Evolutionary conservation across 2,888 invertebrate species (phyloP).

Genomic region (Machimus rusticus): DNA sequence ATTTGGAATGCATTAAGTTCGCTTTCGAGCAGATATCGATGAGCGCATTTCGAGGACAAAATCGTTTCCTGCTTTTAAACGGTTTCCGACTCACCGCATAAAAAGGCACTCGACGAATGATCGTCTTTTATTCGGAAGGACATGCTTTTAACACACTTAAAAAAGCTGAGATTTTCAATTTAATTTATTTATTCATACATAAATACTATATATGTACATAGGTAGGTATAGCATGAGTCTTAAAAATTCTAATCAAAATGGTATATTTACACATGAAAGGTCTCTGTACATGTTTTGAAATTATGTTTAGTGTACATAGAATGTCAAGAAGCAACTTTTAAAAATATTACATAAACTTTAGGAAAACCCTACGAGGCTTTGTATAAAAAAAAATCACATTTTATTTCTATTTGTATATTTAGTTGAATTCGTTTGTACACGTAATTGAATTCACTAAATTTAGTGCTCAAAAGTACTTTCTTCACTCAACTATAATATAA

Average conservation of each 20-base stretch:
- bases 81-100: neutral
- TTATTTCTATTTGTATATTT: too few relatives aligned
- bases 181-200: neutral
- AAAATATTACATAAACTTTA: too few relatives aligned
- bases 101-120: neutral
- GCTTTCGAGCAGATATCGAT: constrained; percentile 3
- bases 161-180: neutral
- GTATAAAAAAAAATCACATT: too few relatives aligned
- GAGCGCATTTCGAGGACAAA: constrained; percentile 9
- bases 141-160: neutral
- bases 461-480: too few relatives aligned
- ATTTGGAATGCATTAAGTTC: constrained; percentile 28
- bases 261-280: neutral
- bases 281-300: too few relatives aligned
- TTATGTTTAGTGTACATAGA: too few relatives aligned
- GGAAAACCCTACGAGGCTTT: too few relatives aligned
- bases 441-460: too few relatives aligned
- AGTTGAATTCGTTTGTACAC: too few relatives aligned
- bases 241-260: neutral
- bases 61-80: constrained; percentile 28
- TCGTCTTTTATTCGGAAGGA: neutral
- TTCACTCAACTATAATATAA: too few relatives aligned
- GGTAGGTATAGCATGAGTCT: neutral
- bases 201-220: too few relatives aligned
- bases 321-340: too few relatives aligned